Percentiles rank a stretch among this genome's conserved stretches.
Evolutionary conservation across 2,113 vertebrate species (phyloP).

Genomic region (Puntigrus tetrazona): DNA sequence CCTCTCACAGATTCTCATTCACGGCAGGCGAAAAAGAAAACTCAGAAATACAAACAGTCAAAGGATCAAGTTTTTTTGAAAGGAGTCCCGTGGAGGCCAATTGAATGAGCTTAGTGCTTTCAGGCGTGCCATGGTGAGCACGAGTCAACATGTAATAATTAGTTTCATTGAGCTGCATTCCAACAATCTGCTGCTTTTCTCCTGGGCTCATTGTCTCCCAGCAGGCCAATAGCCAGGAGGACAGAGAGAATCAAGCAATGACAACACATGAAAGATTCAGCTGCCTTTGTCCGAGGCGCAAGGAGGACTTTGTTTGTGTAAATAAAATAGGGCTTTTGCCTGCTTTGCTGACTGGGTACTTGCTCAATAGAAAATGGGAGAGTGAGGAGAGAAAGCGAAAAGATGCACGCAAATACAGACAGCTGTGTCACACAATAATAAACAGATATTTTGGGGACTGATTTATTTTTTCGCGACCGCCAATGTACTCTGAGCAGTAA

Average conservation of each 20-base stretch:
- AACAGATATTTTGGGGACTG: conserved; percentile 14
- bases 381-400: conserved; percentile 66
- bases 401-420: conserved; percentile 37
- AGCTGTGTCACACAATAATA: conserved; percentile 42
- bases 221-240: conserved; percentile 99
- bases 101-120: conserved; percentile 99
- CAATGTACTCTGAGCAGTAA: conserved; percentile 6
- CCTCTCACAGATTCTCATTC: conserved; percentile 93
- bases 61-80: conserved; percentile 98
- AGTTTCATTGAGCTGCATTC: conserved; percentile 99
- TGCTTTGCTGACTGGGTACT: conserved; percentile 88
- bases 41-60: conserved; percentile 99
- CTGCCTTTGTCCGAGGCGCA: conserved; percentile 99
- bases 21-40: conserved; percentile 89
- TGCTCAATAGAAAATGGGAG: conserved; percentile 77
- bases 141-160: conserved; percentile 99
- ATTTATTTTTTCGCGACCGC: not conserved
- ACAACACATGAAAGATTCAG: conserved; percentile 99
- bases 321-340: conserved; percentile 97
- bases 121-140: conserved; percentile 99
- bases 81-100: conserved; percentile 98
- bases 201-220: conserved; percentile 94
- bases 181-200: conserved; percentile 99
- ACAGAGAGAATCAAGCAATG: conserved; percentile 99
- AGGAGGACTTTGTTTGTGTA: conserved; percentile 99